A percentile compares a stretch with the other conserved stretches of the same genome.
Conservation (phyloP, 2,113 vertebrate species). For the Herpetotheres cachinnans region DNA sequence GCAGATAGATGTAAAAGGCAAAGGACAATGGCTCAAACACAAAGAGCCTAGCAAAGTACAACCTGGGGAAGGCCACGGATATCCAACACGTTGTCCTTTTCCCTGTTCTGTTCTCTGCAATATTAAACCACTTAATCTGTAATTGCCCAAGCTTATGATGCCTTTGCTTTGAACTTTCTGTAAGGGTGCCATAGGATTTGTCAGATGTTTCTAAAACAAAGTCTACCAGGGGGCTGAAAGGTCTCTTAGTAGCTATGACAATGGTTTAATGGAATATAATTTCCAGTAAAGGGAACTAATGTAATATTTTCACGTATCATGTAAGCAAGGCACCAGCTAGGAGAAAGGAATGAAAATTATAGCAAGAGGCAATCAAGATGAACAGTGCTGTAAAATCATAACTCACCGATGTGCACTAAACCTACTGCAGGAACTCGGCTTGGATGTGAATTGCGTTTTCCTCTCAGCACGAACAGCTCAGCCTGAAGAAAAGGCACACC, state of each 20-base stretch:
- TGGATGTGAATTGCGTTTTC: not conserved
- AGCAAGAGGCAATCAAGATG: constrained; percentile 50
- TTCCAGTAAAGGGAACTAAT: constrained; percentile 75
- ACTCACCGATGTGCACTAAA: not conserved
- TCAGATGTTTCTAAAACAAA: constrained; percentile 73
- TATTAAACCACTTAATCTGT: constrained; percentile 72
- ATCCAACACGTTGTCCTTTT: constrained; percentile 35
- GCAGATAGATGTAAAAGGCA: not conserved
- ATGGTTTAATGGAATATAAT: constrained; percentile 74
- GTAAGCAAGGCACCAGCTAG: constrained; percentile 66
- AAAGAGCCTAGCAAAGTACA: not conserved
- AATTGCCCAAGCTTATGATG: constrained; percentile 57
- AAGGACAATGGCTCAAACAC: constrained; percentile 2
- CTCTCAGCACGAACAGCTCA: not conserved
- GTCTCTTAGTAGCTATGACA: constrained; percentile 68
- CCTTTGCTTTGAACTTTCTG: constrained; percentile 45
- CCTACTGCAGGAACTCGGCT: not conserved
- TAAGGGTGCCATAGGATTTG: constrained; percentile 46
- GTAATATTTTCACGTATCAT: constrained; percentile 74
- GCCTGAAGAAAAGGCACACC: not conserved
- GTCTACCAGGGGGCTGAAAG: constrained; percentile 57
- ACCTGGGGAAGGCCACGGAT: constrained; percentile 24
- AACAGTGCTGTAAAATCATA: constrained; percentile 3
- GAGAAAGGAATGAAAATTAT: constrained; percentile 58
- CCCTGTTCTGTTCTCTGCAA: constrained; percentile 38